Evolutionary conservation across 2,113 vertebrate genomes (phyloP).

Genomic region (Chrysemys picta): DNA sequence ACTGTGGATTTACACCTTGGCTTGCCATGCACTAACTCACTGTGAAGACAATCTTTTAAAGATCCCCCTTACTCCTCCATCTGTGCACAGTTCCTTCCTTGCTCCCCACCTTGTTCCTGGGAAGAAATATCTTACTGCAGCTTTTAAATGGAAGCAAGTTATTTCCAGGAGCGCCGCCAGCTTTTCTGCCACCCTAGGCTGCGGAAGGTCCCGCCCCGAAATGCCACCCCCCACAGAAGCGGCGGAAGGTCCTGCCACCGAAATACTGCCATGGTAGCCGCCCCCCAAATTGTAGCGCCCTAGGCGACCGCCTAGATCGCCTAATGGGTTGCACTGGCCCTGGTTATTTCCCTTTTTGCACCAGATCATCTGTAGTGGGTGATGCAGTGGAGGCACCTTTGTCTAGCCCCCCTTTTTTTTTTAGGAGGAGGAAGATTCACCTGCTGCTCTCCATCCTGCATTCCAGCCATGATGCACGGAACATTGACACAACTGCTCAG

Average conservation of each 20-base stretch:
- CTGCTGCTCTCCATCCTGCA: accelerated
- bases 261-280: too few relatives aligned
- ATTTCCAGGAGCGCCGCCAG: too few relatives aligned
- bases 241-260: too few relatives aligned
- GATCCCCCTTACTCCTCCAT: not conserved
- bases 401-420: not conserved
- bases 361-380: not conserved
- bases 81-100: not conserved
- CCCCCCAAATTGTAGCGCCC: too few relatives aligned
- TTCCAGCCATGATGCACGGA: not conserved
- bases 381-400: accelerated
- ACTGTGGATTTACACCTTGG: not conserved
- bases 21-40: not conserved
- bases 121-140: not conserved
- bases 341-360: not conserved
- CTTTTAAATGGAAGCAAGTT: not conserved
- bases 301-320: too few relatives aligned
- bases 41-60: not conserved
- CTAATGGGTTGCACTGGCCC: too few relatives aligned
- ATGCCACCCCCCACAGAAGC: too few relatives aligned
- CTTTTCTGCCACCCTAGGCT: too few relatives aligned
- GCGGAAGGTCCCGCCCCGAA: too few relatives aligned
- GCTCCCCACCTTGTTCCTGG: not conserved
- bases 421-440: not conserved
- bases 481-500: not conserved